Evolutionary conservation across 2,797 vertebrate genomes (phyloP), one percentile per base, ranked within the genome.

Genomic region (Malurus splendens): DNA sequence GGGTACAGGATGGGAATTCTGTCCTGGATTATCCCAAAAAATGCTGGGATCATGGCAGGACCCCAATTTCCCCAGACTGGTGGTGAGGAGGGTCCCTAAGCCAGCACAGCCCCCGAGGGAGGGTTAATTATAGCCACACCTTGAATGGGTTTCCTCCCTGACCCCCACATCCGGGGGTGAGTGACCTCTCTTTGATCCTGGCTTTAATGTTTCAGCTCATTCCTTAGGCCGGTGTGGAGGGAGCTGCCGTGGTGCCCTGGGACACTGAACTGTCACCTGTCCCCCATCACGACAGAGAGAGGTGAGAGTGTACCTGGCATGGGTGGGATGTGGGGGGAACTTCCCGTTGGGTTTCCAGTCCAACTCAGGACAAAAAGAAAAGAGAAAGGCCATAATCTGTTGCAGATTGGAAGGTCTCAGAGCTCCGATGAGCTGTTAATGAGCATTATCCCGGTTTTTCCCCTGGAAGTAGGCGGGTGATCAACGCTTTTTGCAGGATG

Each of bases 21-120:
- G 7, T 16, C 11, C 66, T 36, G 66, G 23, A 1, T 16, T 28
- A 20, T 19, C 65, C 66, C 32, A 2, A 42, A 52, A 65, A 7
- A 8, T n/a, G 5, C 44, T 45, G 36, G 45, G 38, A 33, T 52
- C 8, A 1, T 0, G 4, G 9, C 48, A 73, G 60, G 32, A 61
- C 36, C 32, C 12, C 0, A 0, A 0, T 6, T 25, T 42, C 60
- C 33, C 18, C 56, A 18, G 19, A 1, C 5, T 13, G 6, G 1
- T 12, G 44, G 3, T 0, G 0, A 32, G 57, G 28, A 36, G 39
- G 12, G 6, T n/a, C 14, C 38, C 52, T 44, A 23, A 48, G 12
- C 27, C 70, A 65, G 36, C 61, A 10, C 15, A 42, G 30, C 16
- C 8, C 23, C 45, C 12, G 36, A 36, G 36, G 36, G 36, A 14